Evolutionary conservation across 35 echinoderm and acorn worm species (phyloP), one percentile per base, ranked within the genome.

Genomic region (Ophioderma brevispina): DNA sequence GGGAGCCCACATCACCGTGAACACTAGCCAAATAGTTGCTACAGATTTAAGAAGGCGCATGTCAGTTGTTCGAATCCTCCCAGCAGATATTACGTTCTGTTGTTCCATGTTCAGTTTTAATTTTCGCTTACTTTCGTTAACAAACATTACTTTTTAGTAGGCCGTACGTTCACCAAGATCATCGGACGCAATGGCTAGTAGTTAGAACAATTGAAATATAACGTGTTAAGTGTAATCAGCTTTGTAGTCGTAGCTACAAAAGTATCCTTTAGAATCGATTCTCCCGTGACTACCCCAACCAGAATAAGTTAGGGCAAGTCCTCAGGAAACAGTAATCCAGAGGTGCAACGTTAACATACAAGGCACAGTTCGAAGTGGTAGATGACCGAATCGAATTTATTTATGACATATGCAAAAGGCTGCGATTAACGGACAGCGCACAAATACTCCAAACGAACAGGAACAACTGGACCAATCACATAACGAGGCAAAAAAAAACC

Each of bases 1-100:
- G 0, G 95, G 95, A 15, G 88, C 41, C 95, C 95, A 97, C 95
- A 97, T 97, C 17, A 93, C 37, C 5, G 79, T 75, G 76, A 97
- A 97, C 19, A 94, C 89, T 15, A 97, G 30, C 76, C 93, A 80
- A 18, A 93, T 89, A 0, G 82, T 94, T 40, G n/a, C 90, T 40
- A 94, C 70, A 0, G 92, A 87, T 0, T 88, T 77, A 23, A 97
- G 80, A 1, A 97, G 80, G 42, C 85, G 88, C 36, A 77, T 78
- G 39, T 96, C 94, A 8, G 41, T 46, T 8, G 41, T 46, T 46
- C 41, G 41, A 46, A 46, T 46, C 41, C 41, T 46, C 17, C 41
- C 41, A 8, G 41, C 41, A 8, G 41, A 46, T 46, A 46, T 46
- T 46, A 17, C 5, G 17, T 46, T 46, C 17, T 46, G 41, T 46